These are phyloP conservation scores for Polyploca ridens DNA, from an alignment of 2,888 invertebrate species.

Conservation along the genomic window DNA sequence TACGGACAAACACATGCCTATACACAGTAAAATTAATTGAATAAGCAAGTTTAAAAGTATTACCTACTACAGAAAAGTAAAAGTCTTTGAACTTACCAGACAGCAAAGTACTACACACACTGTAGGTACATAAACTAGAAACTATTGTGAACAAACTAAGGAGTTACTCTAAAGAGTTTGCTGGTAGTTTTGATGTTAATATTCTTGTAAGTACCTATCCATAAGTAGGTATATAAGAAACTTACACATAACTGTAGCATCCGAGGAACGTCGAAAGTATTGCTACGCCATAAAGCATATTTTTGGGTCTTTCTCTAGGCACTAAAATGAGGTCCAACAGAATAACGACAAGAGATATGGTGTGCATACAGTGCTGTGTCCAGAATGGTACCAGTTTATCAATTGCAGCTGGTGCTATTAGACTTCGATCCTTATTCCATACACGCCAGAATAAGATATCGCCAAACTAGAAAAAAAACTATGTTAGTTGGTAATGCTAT, in stretches of 20 bases:
- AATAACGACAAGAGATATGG: constrained; percentile 58
- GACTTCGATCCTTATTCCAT: constrained; percentile 60
- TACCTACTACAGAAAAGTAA: too few species aligned
- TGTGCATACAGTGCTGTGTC: constrained; percentile 74
- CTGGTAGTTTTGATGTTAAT: too few species aligned
- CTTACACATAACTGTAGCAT: constrained; percentile 60
- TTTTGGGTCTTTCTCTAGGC: constrained; percentile 58
- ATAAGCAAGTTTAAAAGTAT: too few species aligned
- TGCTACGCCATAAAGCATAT: constrained; percentile 41
- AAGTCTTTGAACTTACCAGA: too few species aligned
- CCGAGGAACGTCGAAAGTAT: constrained; percentile 48
- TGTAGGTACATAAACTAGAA: too few species aligned
- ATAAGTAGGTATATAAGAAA: constrained; percentile 19
- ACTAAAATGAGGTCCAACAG: constrained; percentile 62
- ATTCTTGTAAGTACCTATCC: too few species aligned
- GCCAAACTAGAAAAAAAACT: constrained; percentile 57
- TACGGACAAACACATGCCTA: too few species aligned
- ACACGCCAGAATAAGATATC: constrained; percentile 73
- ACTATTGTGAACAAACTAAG: too few species aligned
- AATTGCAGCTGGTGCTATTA: constrained; percentile 57
- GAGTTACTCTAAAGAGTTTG: too few species aligned
- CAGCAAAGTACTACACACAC: too few species aligned
- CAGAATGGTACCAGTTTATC: constrained; percentile 62
- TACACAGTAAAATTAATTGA: too few species aligned
- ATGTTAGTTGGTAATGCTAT: too few species aligned